Percentiles rank a stretch among this genome's conserved stretches.
Evolutionary conservation across 23 tunicate genomes (phyloP).

Genomic region (Trididemnum miniatum): DNA sequence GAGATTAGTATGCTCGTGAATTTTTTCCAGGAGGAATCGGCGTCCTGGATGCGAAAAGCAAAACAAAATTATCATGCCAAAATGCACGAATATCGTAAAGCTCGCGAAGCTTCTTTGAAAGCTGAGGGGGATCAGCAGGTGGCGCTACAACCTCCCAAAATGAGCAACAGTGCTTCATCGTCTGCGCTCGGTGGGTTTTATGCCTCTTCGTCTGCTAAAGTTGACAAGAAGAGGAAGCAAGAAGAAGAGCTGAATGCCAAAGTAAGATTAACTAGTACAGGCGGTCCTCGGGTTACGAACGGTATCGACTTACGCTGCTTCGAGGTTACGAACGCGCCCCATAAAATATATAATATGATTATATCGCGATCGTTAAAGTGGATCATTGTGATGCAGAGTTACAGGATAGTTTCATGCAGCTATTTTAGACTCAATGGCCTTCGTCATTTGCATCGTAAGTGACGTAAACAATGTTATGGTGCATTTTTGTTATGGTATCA

Average conservation of each 20-base stretch:
- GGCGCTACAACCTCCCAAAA: slow-evolving; percentile 25
- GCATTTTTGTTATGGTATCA: too few species aligned
- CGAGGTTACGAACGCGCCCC: too few species aligned
- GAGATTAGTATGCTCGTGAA: too few species aligned
- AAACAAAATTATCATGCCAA: slow-evolving; percentile 49
- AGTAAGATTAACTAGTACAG: not conserved
- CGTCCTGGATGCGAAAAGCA: slow-evolving; percentile 56
- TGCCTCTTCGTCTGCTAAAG: slow-evolving; percentile 45
- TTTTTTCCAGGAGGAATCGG: slow-evolving; percentile 78
- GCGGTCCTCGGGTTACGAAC: too few species aligned
- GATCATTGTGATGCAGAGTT: too few species aligned
- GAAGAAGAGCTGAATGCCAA: slow-evolving; percentile 79
- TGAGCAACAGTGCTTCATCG: slow-evolving; percentile 3
- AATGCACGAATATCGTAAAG: slow-evolving; percentile 80
- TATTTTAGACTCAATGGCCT: too few species aligned
- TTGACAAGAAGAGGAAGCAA: slow-evolving; percentile 75
- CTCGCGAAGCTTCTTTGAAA: slow-evolving; percentile 72
- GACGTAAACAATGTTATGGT: too few species aligned
- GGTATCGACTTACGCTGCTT: too few species aligned
- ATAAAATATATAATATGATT: too few species aligned
- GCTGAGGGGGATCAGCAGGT: slow-evolving; percentile 56
- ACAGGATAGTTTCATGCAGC: too few species aligned
- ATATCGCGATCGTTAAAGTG: too few species aligned
- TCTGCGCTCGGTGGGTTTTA: slow-evolving; percentile 17
- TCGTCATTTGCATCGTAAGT: too few species aligned